Percentiles rank a stretch among this genome's conserved stretches.
Conservation (phyloP, 2,113 vertebrate species). For the cat (Felis catus) region F.catus_Fca126_mat1.0 CM031415.1:96150001-96150500, state of each 20-base stretch:
- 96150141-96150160: not conserved
- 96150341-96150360: not conserved
- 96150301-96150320: not conserved
- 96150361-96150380: not conserved
- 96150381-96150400: not conserved
- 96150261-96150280: not conserved
- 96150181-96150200: not conserved
- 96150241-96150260: not conserved
- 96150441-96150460: not conserved
- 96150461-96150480: not conserved
- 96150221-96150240: not conserved
- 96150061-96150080: not conserved
- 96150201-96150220: not conserved
- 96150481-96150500: not conserved
- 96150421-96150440: conserved; percentile 13
- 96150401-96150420: not conserved
- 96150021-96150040: not conserved
- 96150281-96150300: conserved; percentile 11
- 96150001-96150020: not conserved
- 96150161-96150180: not conserved
- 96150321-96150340: not conserved
- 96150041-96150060: not conserved
- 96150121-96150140: not conserved
- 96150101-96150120: not conserved
- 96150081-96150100: not conserved